Conservation (phyloP, 2,113 vertebrate species). For the Serilophus lunatus region DNA sequence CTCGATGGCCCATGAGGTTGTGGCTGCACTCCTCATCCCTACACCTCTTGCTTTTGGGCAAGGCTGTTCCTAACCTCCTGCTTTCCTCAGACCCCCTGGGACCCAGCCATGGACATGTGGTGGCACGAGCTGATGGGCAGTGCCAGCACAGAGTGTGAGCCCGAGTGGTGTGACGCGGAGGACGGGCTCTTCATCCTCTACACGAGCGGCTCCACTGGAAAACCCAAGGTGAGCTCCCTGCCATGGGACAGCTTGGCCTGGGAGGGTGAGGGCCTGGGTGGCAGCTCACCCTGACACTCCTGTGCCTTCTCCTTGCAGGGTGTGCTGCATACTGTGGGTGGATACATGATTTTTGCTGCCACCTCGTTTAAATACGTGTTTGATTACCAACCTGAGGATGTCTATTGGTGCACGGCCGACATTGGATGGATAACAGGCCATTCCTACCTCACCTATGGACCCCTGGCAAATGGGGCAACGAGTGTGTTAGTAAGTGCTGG, state of each 20-base stretch:
- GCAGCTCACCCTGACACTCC: background rate
- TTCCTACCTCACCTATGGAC: constrained; percentile 94
- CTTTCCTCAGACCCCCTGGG: constrained; percentile 83
- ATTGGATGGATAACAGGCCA: constrained; percentile 98
- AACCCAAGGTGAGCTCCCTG: constrained; percentile 83
- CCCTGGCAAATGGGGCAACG: constrained; percentile 91
- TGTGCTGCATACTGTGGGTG: constrained; percentile 90
- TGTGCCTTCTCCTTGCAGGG: constrained; percentile 74
- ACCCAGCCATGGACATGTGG: constrained; percentile 83
- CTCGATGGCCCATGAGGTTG: rapidly evolving
- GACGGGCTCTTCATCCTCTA: constrained; percentile 96
- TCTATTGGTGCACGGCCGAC: constrained; percentile 98
- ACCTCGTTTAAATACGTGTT: constrained; percentile 94
- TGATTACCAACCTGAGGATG: constrained; percentile 87
- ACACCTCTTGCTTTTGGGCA: background rate
- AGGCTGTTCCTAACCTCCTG: background rate
- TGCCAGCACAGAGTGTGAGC: constrained; percentile 85
- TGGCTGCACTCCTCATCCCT: background rate
- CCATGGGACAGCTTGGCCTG: background rate
- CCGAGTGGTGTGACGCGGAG: constrained; percentile 93
- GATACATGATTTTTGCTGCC: constrained; percentile 93
- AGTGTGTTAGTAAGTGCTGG: constrained; percentile 86
- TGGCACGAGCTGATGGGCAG: constrained; percentile 86
- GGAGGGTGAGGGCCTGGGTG: background rate
- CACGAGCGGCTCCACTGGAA: constrained; percentile 96